These are phyloP conservation scores for Amblyjoppa fuscipennis DNA, from an alignment of 2,888 invertebrate species.

Conservation along the genomic window DNA sequence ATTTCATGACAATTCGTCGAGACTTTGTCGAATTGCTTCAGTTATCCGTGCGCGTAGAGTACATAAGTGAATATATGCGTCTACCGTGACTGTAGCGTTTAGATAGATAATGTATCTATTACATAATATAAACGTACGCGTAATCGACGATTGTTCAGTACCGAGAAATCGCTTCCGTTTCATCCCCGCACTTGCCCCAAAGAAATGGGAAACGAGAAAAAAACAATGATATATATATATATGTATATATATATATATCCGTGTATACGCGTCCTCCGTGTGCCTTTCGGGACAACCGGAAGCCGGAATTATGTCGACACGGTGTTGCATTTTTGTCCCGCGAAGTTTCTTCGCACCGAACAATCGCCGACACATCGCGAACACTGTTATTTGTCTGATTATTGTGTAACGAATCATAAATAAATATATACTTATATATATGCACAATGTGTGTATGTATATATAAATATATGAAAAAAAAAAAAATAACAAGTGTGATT, in stretches of 20 bases:
- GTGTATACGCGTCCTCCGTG: not conserved
- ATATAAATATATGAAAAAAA: conserved; percentile 41
- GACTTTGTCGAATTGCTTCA: not conserved
- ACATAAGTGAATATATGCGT: conserved; percentile 74
- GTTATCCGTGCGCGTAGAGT: conserved; percentile 58
- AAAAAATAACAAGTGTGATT: not conserved
- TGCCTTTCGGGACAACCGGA: conserved; percentile 2
- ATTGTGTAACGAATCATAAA: conserved; percentile 83
- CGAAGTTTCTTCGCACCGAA: conserved; percentile 60
- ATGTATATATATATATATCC: not conserved
- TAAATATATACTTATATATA: conserved; percentile 75
- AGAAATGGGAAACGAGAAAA: not conserved
- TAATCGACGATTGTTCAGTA: conserved; percentile 62
- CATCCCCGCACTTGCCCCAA: conserved; percentile 6
- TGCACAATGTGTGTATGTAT: conserved; percentile 62
- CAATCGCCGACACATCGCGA: conserved; percentile 72
- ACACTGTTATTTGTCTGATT: conserved; percentile 83
- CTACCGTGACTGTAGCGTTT: conserved; percentile 77
- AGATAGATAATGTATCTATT: conserved; percentile 79
- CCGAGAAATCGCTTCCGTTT: conserved; percentile 9
- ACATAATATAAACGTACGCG: conserved; percentile 72
- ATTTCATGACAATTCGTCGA: conserved; percentile 11
- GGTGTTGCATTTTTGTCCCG: conserved; percentile 43
- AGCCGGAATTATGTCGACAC: conserved; percentile 29
- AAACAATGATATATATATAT: not conserved